A percentile compares a stretch with the other conserved stretches of the same genome.
Evolutionary conservation across 2,888 invertebrate species (phyloP).

Genomic region (Habrosyne pyritoides): DNA sequence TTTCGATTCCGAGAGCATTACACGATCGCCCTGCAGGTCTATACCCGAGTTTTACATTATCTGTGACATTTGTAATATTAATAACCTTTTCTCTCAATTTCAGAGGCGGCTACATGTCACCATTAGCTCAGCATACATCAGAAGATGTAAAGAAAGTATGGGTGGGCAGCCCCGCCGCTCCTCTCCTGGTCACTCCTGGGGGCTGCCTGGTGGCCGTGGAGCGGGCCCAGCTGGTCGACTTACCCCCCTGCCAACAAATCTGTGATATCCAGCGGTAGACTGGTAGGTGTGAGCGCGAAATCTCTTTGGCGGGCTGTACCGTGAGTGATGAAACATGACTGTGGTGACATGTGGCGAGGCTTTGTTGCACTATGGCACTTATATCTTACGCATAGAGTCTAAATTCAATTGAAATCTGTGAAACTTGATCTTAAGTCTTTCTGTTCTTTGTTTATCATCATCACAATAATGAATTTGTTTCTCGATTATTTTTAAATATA

Average conservation of each 20-base stretch:
- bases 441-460: neutral
- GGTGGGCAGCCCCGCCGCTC: constrained; percentile 66
- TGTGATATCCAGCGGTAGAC: constrained; percentile 79
- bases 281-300: constrained; percentile 32
- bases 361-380: neutral
- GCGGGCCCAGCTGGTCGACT: constrained; percentile 68
- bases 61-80: neutral
- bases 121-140: constrained; percentile 59
- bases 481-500: too few relatives aligned
- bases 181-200: constrained; percentile 67
- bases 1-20: too few relatives aligned
- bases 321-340: constrained; percentile 29
- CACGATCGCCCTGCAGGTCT: too few relatives aligned
- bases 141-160: constrained; percentile 79
- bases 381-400: neutral
- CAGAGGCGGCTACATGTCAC: constrained; percentile 78
- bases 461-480: too few relatives aligned
- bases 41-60: too few relatives aligned
- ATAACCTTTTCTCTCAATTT: constrained; percentile 22
- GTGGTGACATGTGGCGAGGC: neutral
- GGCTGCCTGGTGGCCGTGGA: constrained; percentile 76
- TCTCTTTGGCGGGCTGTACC: constrained; percentile 58
- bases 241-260: constrained; percentile 51
- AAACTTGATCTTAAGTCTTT: too few relatives aligned
- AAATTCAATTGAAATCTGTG: neutral